Conservation (phyloP, 2,113 vertebrate species). For the Grammomys dolichurus region DNA sequence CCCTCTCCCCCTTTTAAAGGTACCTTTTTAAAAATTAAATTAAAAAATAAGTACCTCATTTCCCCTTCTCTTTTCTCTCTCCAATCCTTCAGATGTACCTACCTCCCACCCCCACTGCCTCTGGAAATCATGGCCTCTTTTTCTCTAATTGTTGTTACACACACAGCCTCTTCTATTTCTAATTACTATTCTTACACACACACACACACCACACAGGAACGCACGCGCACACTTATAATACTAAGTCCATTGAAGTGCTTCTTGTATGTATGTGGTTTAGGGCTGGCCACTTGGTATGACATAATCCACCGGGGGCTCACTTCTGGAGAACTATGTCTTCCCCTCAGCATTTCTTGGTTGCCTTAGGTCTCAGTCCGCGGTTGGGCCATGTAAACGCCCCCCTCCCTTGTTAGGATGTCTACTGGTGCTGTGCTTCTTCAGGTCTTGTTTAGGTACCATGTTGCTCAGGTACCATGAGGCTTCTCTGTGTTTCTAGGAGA, state of each 20-base stretch:
- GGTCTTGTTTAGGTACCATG: not conserved
- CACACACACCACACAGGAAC: not conserved
- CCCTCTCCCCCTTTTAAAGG: not conserved
- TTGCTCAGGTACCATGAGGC: not conserved
- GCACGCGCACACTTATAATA: not conserved
- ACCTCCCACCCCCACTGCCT: not conserved
- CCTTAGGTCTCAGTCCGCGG: not conserved
- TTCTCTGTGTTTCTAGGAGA: not conserved
- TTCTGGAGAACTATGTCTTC: not conserved
- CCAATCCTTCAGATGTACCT: not conserved
- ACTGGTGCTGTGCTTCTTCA: not conserved
- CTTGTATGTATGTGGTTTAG: not conserved
- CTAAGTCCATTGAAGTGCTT: not conserved
- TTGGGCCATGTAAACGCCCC: not conserved
- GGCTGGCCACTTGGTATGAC: not conserved
- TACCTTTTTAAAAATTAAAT: not conserved
- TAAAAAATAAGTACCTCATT: not conserved
- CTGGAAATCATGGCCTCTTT: not conserved
- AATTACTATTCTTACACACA: not conserved
- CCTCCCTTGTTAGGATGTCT: not conserved
- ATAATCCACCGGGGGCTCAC: not conserved
- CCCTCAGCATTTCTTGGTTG: not conserved
- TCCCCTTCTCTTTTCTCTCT: not conserved
- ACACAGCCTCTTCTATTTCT: too few species aligned
- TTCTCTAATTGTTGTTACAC: not conserved